Conservation (phyloP, 2,113 vertebrate genomes). For the Embiotoca jacksoni region DNA sequence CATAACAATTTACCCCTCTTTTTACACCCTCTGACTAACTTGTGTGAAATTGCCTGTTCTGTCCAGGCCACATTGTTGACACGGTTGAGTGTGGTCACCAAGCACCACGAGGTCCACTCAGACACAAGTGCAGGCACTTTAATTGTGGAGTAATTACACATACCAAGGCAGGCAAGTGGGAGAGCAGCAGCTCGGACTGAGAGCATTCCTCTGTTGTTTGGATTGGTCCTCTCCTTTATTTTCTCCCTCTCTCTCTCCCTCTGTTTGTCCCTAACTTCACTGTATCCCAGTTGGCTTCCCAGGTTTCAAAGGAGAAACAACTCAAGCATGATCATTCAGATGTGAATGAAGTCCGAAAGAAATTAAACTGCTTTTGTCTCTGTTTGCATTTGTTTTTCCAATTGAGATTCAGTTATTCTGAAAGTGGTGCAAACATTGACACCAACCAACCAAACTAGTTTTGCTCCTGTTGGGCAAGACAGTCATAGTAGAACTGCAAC, state of each 20-base stretch:
- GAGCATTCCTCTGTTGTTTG: constrained; percentile 71
- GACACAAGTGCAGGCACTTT: constrained; percentile 67
- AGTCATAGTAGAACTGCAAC: background rate
- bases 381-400: background rate
- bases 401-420: background rate
- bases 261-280: constrained; percentile 3
- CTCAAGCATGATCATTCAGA: constrained; percentile 3
- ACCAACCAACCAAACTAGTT: too few relatives aligned
- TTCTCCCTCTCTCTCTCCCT: constrained; percentile 5
- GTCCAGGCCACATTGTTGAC: constrained; percentile 72
- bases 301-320: constrained; percentile 62
- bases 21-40: constrained; percentile 31
- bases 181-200: constrained; percentile 49
- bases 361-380: background rate
- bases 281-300: constrained; percentile 57
- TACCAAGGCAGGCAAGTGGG: constrained; percentile 68
- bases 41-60: constrained; percentile 46
- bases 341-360: constrained; percentile 9
- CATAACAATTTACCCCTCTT: constrained; percentile 14
- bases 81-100: constrained; percentile 58
- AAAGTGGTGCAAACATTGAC: background rate
- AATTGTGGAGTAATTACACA: constrained; percentile 79
- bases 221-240: constrained; percentile 39
- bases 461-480: too few relatives aligned
- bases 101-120: constrained; percentile 29